Evolutionary conservation across 2,888 invertebrate genomes (phyloP).

Genomic region (Cyrtodaria siliqua): DNA sequence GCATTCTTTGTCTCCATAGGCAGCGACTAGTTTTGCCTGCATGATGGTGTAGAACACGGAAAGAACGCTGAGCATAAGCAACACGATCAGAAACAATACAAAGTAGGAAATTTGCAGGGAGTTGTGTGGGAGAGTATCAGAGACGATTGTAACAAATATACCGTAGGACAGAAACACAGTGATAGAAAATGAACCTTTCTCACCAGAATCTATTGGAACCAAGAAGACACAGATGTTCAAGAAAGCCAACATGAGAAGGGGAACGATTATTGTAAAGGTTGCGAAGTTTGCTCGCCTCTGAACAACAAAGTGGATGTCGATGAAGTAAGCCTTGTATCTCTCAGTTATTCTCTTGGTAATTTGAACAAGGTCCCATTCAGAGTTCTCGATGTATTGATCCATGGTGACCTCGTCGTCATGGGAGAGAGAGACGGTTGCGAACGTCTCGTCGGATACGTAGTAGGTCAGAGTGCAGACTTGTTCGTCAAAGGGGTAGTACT

Average conservation of each 20-base stretch:
- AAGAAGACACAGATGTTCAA: constrained; percentile 57
- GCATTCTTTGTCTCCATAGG: constrained; percentile 46
- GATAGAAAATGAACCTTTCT: constrained; percentile 62
- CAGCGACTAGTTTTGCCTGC: constrained; percentile 52
- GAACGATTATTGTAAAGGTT: constrained; percentile 52
- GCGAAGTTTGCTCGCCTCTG: constrained; percentile 51
- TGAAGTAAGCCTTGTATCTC: constrained; percentile 34
- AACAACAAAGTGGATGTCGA: constrained; percentile 40
- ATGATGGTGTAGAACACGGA: constrained; percentile 59
- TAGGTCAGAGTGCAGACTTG: constrained; percentile 52
- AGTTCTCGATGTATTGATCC: constrained; percentile 51
- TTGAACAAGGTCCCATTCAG: constrained; percentile 46
- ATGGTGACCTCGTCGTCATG: constrained; percentile 31
- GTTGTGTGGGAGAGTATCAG: constrained; percentile 57
- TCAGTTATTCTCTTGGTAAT: constrained; percentile 15
- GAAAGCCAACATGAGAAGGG: constrained; percentile 52
- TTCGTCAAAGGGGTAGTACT: constrained; percentile 61
- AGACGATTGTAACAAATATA: constrained; percentile 56
- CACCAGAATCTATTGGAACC: constrained; percentile 60
- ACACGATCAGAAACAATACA: constrained; percentile 53
- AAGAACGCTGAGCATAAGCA: constrained; percentile 55
- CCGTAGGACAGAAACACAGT: constrained; percentile 62
- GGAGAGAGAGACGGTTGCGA: constrained; percentile 23
- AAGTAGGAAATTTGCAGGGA: constrained; percentile 56
- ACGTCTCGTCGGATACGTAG: constrained; percentile 56